These are phyloP conservation scores for Drosophila kurseongensis DNA, from an alignment of 1,140 invertebrate genomes.

Conservation along the genomic window DNA sequence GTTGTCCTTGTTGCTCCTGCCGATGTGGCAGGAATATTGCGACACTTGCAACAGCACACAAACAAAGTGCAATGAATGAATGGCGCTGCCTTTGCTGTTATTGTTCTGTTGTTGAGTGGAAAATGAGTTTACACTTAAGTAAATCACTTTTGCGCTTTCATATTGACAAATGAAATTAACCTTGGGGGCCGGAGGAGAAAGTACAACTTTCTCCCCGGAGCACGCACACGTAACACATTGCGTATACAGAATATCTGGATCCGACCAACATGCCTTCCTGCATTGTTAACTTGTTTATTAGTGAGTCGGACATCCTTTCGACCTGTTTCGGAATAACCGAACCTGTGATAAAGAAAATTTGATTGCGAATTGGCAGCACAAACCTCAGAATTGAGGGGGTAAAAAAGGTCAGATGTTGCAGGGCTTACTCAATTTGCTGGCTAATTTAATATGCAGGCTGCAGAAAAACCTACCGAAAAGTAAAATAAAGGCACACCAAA, in stretches of 20 bases:
- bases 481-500: constrained; percentile 40
- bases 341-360: constrained; percentile 63
- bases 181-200: constrained; percentile 1
- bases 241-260: constrained; percentile 50
- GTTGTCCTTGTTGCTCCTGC: constrained; percentile 19
- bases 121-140: constrained; percentile 79
- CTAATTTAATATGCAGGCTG: constrained; percentile 79
- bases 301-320: constrained; percentile 12
- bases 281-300: constrained; percentile 50
- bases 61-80: constrained; percentile 26
- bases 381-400: constrained; percentile 6
- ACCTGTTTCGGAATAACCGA: constrained; percentile 38
- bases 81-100: constrained; percentile 19
- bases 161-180: constrained; percentile 70
- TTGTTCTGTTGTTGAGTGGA: constrained; percentile 68
- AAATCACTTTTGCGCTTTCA: constrained; percentile 70
- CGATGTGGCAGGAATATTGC: constrained; percentile 35
- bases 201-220: constrained; percentile 15
- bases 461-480: constrained; percentile 44
- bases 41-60: constrained; percentile 30
- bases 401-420: constrained; percentile 38
- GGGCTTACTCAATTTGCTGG: constrained; percentile 66
- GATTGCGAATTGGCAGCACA: constrained; percentile 67
- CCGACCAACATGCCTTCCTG: constrained; percentile 9
- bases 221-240: constrained; percentile 63